These are phyloP conservation scores for Branchipolynoe longqiensis DNA, from an alignment of 2,888 invertebrate species.

Conservation along the genomic window DNA sequence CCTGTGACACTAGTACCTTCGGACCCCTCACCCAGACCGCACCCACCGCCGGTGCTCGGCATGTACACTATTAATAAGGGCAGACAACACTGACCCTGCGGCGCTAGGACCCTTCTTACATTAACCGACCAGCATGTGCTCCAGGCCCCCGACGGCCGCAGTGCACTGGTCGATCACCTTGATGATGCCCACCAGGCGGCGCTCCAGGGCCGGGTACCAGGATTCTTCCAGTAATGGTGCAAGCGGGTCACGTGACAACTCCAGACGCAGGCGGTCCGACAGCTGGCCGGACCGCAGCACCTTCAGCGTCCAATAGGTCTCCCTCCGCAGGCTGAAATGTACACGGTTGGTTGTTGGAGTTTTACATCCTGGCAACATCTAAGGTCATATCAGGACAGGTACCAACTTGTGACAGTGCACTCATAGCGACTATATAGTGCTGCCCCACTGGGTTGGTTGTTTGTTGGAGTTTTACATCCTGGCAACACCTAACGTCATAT, in stretches of 20 bases:
- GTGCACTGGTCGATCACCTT: constrained; percentile 62
- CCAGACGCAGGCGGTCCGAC: constrained; percentile 42
- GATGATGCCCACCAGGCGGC: constrained; percentile 61
- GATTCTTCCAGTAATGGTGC: constrained; percentile 63
- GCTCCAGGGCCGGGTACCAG: constrained; percentile 64
- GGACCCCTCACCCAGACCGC: neutral
- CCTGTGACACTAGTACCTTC: neutral
- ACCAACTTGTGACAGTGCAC: too few relatives aligned
- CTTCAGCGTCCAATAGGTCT: constrained; percentile 64
- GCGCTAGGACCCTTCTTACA: neutral
- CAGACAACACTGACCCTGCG: neutral
- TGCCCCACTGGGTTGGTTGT: too few relatives aligned
- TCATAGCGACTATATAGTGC: too few relatives aligned
- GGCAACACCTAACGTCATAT: too few relatives aligned
- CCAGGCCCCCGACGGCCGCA: constrained; percentile 62
- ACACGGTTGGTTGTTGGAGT: too few relatives aligned
- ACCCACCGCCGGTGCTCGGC: neutral
- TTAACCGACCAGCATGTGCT: constrained; percentile 57
- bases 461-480: too few relatives aligned
- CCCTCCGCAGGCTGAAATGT: constrained; percentile 62
- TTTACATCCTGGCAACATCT: too few relatives aligned
- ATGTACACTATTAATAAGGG: neutral
- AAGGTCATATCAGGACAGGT: too few relatives aligned
- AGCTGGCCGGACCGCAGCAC: constrained; percentile 49
- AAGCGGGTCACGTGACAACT: constrained; percentile 63